Percentiles rank a stretch among this genome's conserved stretches.
Conservation (phyloP, 2,888 invertebrate genomes). For the Scaptomyza cyrtandrae region DNA sequence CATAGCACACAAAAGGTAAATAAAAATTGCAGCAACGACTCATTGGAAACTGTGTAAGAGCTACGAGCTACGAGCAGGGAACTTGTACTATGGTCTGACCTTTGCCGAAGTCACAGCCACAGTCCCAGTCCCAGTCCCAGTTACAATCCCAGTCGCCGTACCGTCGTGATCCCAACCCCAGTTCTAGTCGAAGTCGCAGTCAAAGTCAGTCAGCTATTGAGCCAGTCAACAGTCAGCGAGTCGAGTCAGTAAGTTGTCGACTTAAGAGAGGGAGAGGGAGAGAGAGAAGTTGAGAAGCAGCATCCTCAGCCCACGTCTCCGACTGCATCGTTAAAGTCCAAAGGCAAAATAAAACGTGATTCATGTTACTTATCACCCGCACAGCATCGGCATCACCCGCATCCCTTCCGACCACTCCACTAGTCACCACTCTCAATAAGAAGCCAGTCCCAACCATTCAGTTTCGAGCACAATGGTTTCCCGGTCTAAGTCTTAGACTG, state of each 20-base stretch:
- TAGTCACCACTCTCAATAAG: slow-evolving; percentile 30
- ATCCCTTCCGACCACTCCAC: slow-evolving; percentile 7
- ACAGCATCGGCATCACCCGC: slow-evolving; percentile 63
- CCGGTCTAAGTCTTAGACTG: slow-evolving; percentile 11
- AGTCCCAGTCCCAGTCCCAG: slow-evolving; percentile 10
- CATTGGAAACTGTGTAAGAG: slow-evolving; percentile 37
- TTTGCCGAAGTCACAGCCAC: slow-evolving; percentile 51
- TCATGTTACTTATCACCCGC: slow-evolving; percentile 81
- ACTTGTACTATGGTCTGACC: slow-evolving; percentile 62
- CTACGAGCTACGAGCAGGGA: slow-evolving; percentile 33
- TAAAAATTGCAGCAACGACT: slow-evolving; percentile 68
- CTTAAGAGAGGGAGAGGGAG: background rate
- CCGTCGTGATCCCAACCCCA: slow-evolving; percentile 2
- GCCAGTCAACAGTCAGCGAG: slow-evolving; percentile 41
- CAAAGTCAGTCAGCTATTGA: slow-evolving; percentile 71
- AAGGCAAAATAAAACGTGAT: slow-evolving; percentile 80
- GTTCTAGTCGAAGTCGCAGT: slow-evolving; percentile 44
- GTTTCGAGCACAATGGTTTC: slow-evolving; percentile 37
- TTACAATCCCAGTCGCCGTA: background rate
- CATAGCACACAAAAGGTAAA: slow-evolving; percentile 72
- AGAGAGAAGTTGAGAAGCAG: slow-evolving; percentile 8
- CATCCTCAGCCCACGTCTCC: slow-evolving; percentile 37
- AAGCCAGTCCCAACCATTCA: slow-evolving; percentile 17
- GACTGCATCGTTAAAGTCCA: slow-evolving; percentile 77
- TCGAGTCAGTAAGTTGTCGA: slow-evolving; percentile 9